These are phyloP conservation scores for Eulacestoma nigropectus DNA, from an alignment of 2,113 vertebrate species.

Conservation along the genomic window DNA sequence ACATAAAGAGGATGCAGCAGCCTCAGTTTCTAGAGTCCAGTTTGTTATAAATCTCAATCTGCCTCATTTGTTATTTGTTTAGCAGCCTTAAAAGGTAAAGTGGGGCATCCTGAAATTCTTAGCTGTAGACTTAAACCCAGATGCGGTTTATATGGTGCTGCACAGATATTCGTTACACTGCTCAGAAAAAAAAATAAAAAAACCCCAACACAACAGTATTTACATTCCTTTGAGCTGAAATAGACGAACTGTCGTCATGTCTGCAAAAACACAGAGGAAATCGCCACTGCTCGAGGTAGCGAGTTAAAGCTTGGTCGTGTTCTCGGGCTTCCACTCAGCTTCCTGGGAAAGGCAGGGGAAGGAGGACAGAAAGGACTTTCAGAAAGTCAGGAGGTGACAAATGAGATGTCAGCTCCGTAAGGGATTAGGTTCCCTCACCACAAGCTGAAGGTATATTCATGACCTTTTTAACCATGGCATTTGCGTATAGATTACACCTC, in stretches of 20 bases:
- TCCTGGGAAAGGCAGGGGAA: not conserved
- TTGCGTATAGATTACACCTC: conserved; percentile 29
- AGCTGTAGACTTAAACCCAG: not conserved
- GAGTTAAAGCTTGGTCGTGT: not conserved
- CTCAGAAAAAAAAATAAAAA: not conserved
- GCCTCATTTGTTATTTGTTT: not conserved
- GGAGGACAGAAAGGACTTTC: not conserved
- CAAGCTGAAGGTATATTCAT: conserved; percentile 35
- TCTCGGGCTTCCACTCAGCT: not conserved
- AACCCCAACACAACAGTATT: not conserved
- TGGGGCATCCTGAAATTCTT: not conserved
- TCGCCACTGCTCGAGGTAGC: not conserved
- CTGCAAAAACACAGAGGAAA: conserved; percentile 33
- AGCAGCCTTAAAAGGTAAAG: conserved; percentile 1
- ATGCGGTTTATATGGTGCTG: not conserved
- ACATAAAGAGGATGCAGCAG: not conserved
- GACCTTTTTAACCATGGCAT: conserved; percentile 33
- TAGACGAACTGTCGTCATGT: not conserved
- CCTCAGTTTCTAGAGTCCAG: not conserved
- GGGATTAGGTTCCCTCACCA: conserved; percentile 13
- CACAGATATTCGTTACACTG: not conserved
- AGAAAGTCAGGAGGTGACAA: not conserved
- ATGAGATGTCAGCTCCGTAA: conserved; percentile 1
- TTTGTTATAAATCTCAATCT: not conserved
- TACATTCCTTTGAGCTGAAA: conserved; percentile 17